Percentiles rank a stretch among this genome's conserved stretches.
Conservation (phyloP, 2,888 invertebrate species). For the Polymixis flavicincta region DNA sequence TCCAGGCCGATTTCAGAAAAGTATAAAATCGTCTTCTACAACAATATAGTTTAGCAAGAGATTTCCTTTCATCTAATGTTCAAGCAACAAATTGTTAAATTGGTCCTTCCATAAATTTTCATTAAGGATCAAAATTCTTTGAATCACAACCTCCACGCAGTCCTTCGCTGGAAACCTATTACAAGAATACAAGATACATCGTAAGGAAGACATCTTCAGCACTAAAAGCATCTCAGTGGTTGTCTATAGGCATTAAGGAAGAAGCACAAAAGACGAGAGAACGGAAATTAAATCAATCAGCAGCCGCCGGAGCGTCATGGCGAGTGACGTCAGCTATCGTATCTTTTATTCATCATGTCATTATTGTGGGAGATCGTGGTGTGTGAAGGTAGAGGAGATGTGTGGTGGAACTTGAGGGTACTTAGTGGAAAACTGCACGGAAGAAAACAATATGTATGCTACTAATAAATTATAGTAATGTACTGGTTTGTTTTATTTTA, state of each 20-base stretch:
- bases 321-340: constrained; percentile 48
- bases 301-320: constrained; percentile 41
- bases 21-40: no score
- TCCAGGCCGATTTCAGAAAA: not conserved
- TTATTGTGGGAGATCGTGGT: constrained; percentile 26
- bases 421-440: not conserved
- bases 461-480: no score
- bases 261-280: constrained; percentile 43
- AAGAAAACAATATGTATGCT: not conserved
- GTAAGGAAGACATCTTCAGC: constrained; percentile 15
- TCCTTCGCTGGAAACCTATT: not conserved
- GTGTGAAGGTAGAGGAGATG: not conserved
- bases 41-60: not conserved
- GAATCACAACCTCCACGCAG: not conserved
- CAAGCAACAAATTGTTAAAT: not conserved
- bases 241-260: constrained; percentile 59
- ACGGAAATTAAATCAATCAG: constrained; percentile 74
- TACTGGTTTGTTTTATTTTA: no score
- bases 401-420: not conserved
- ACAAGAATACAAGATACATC: constrained; percentile 6
- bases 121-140: not conserved
- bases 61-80: no score
- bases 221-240: constrained; percentile 52
- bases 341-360: constrained; percentile 55
- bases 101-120: not conserved